Base-by-base conservation (phyloP, 2,888 invertebrate species). In the Drosophila barbarae region DNA sequence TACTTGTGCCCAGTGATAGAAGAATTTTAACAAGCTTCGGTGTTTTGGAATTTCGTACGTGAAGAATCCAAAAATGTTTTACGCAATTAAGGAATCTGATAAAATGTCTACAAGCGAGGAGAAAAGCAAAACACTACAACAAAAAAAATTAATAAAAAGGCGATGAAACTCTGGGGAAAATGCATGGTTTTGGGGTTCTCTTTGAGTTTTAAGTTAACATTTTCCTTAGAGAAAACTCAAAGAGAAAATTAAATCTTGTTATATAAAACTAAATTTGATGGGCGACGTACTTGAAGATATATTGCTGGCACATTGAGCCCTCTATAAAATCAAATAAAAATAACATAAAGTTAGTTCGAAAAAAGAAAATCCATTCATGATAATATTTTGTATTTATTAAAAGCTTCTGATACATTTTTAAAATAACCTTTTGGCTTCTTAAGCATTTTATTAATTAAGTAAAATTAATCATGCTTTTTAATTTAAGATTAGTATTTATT, bases 1-100 rank as follows among this genome's bases (percentile, higher is more conserved):
- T 15, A 42, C 39, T 23, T 21, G 23, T 81, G 74, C 77, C 71
- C 84, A 79, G 74, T 85, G 81, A 86, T 82, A 86, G 86, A 82
- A 82, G 81, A 82, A 82, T 82, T 82, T 82, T 82, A 82, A 82
- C 81, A 82, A 82, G 81, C 85, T 82, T 52, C 81, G 81, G 81
- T 82, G 81, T 82, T 82, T 80, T 69, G 86, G 81, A 85, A 82
- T 82, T 82, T 82, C 81, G 85, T 85, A 82, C 81, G 81, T 82
- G 81, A 82, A 82, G 81, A 82, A 82, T 82, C 85, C 81, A 84
- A 82, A 81, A 82, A 82, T 86, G 81, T 82, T 82, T 82, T 85
- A 85, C 81, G 81, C 81, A 82, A 82, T 82, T 86, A 82, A 82
- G 84, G 81, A 82, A 82, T 82, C 81, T 82, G 81, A 82, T 82